Conservation (phyloP, 2,888 invertebrate species). For the Patella caerulea region DNA sequence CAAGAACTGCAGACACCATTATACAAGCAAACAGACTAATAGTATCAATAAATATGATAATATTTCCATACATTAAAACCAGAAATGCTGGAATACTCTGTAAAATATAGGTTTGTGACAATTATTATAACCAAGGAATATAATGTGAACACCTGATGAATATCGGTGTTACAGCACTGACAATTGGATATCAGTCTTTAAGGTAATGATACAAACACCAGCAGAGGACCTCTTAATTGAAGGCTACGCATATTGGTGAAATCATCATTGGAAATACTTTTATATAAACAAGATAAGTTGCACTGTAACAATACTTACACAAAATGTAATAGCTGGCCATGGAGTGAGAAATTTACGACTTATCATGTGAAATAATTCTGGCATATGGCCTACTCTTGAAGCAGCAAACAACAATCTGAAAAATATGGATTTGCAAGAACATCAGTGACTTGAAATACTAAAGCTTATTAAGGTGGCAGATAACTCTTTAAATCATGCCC, state of each 20-base stretch:
- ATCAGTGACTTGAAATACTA: too few relatives aligned
- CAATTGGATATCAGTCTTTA: too few relatives aligned
- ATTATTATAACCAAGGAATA: background rate
- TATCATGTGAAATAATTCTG: conserved; percentile 43
- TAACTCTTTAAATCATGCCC: too few relatives aligned
- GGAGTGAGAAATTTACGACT: conserved; percentile 50
- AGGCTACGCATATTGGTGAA: too few relatives aligned
- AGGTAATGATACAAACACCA: too few relatives aligned
- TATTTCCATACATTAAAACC: conserved; percentile 16
- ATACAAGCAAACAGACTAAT: conserved; percentile 18
- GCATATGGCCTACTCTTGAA: conserved; percentile 49
- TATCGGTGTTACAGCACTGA: too few relatives aligned
- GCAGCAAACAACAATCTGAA: conserved; percentile 51
- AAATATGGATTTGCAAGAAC: background rate
- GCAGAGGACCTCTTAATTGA: too few relatives aligned
- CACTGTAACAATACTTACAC: conserved; percentile 37
- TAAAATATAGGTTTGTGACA: background rate
- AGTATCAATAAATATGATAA: conserved; percentile 18
- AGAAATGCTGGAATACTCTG: conserved; percentile 22
- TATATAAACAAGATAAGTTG: too few relatives aligned
- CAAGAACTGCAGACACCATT: conserved; percentile 16
- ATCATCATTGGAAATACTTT: too few relatives aligned
- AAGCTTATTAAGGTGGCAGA: too few relatives aligned
- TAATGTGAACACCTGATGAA: too few relatives aligned
- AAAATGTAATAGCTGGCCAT: conserved; percentile 44